These are phyloP conservation scores for Pluvianellus socialis DNA, from an alignment of 2,113 vertebrate genomes.

Conservation along the genomic window DNA sequence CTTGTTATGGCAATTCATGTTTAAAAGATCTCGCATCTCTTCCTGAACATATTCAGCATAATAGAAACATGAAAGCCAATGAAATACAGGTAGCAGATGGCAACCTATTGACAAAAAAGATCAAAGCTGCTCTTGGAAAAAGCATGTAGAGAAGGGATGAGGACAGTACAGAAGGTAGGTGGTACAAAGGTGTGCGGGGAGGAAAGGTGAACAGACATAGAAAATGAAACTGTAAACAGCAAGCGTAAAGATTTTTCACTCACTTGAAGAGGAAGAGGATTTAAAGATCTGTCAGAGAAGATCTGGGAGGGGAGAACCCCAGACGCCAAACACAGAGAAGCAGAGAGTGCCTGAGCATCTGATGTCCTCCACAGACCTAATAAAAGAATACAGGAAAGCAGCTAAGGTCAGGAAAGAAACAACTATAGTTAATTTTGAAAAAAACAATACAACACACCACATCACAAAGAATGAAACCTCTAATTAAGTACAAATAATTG, in stretches of 20 bases:
- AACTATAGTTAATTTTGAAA: not conserved
- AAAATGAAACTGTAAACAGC: conserved; percentile 1
- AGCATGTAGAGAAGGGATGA: not conserved
- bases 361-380: conserved; percentile 24
- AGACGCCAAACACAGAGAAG: not conserved
- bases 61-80: not conserved
- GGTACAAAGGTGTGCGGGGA: not conserved
- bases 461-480: not conserved
- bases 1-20: not conserved
- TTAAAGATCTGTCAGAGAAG: conserved; percentile 43
- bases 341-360: not conserved
- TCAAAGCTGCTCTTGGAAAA: conserved; percentile 16
- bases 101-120: not conserved
- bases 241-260: conserved; percentile 18
- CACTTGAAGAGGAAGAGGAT: conserved; percentile 44
- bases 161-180: not conserved
- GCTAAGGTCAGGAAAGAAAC: not conserved
- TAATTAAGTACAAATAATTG: not conserved
- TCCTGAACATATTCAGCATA: not conserved
- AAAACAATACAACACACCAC: not conserved
- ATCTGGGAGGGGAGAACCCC: not conserved
- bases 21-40: conserved; percentile 1
- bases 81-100: not conserved
- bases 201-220: not conserved
- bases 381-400: conserved; percentile 28